Evolutionary conservation across 2,113 vertebrate genomes (phyloP).

Genomic region (Ploceus nigricollis): DNA sequence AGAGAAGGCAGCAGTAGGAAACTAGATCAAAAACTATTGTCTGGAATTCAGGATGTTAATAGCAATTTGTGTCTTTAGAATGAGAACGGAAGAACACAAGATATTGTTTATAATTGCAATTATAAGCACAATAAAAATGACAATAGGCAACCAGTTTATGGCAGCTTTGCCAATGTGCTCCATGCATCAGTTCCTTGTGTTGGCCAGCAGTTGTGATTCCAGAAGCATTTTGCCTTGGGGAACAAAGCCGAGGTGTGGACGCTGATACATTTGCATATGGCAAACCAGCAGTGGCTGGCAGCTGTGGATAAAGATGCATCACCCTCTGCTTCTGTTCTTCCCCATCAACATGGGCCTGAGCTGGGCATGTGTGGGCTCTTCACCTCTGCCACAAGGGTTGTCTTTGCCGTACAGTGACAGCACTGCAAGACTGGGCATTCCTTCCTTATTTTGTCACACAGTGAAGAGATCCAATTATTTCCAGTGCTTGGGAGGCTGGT

Average conservation of each 20-base stretch:
- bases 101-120: slow-evolving; percentile 38
- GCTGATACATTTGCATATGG: not conserved
- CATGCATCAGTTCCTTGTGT: not conserved
- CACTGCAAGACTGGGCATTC: not conserved
- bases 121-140: slow-evolving; percentile 7
- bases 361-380: not conserved
- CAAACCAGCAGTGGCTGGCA: slow-evolving; percentile 14
- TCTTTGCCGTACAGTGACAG: not conserved
- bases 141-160: not conserved
- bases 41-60: not conserved
- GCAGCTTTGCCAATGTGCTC: not conserved
- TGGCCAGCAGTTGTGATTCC: slow-evolving; percentile 49
- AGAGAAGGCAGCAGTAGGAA: not conserved
- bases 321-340: slow-evolving; percentile 36
- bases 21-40: not conserved
- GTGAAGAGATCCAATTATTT: slow-evolving; percentile 48
- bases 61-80: not conserved
- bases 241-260: not conserved
- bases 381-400: slow-evolving; percentile 33
- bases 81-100: not conserved
- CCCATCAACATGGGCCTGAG: not conserved
- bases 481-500: not conserved
- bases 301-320: slow-evolving; percentile 58
- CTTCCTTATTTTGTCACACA: not conserved
- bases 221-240: not conserved